Evolutionary conservation across 1,140 invertebrate genomes (phyloP).

Genomic region (Dryas iulia): DNA sequence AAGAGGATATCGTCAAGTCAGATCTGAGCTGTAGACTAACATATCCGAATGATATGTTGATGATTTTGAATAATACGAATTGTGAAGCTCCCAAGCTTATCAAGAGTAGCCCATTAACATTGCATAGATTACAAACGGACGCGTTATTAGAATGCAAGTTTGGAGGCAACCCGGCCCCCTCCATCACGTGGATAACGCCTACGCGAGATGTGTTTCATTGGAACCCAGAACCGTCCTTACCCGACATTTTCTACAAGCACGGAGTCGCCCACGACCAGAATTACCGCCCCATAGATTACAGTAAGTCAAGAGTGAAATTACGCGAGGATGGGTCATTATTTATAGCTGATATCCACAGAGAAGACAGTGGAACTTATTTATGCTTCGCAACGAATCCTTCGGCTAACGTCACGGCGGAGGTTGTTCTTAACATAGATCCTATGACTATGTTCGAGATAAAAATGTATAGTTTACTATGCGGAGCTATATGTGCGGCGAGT

Average conservation of each 20-base stretch:
- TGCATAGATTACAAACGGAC: conserved; percentile 83
- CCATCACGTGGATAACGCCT: conserved; percentile 93
- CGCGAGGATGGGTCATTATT: conserved; percentile 80
- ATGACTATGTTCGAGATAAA: conserved; percentile 90
- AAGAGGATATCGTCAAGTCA: conserved; percentile 76
- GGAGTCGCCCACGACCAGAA: conserved; percentile 81
- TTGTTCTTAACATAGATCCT: conserved; percentile 89
- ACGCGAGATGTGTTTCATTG: conserved; percentile 85
- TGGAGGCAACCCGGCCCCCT: conserved; percentile 87
- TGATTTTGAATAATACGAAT: conserved; percentile 84
- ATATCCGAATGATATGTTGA: conserved; percentile 84
- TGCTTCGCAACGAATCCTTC: conserved; percentile 92
- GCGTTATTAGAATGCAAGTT: conserved; percentile 90
- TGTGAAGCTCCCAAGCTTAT: conserved; percentile 84
- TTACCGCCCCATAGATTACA: conserved; percentile 73
- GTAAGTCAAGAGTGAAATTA: conserved; percentile 78
- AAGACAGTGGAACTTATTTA: conserved; percentile 92
- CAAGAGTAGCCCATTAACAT: conserved; percentile 81
- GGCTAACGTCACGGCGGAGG: conserved; percentile 86
- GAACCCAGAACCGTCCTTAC: conserved; percentile 84
- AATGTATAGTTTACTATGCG: conserved; percentile 91
- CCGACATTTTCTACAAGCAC: conserved; percentile 84
- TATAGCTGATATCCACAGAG: conserved; percentile 82
- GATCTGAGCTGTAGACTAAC: conserved; percentile 84
- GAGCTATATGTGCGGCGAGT: conserved; percentile 86